A percentile compares a stretch with the other conserved stretches of the same genome.
Conservation (phyloP, 2,113 vertebrate species). For the Cryptotis parvus region DNA sequence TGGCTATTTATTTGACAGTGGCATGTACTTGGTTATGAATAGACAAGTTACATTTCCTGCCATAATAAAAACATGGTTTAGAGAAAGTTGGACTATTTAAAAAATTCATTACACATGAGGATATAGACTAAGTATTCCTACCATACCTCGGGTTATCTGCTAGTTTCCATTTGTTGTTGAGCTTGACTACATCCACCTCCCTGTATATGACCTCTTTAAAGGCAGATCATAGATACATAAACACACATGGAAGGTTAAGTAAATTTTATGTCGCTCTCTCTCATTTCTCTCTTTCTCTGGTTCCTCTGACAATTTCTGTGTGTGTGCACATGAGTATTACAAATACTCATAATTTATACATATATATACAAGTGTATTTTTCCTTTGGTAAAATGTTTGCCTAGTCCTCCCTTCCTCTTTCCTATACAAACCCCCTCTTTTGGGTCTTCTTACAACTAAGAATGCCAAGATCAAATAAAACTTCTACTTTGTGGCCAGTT, state of each 20-base stretch:
- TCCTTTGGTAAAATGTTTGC: not conserved
- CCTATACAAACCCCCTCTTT: not conserved
- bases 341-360: not conserved
- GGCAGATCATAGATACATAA: not conserved
- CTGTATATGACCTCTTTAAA: not conserved
- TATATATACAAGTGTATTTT: not conserved
- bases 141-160: not conserved
- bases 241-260: not conserved
- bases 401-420: not conserved
- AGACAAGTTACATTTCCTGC: not conserved
- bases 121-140: not conserved
- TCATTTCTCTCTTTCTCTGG: not conserved
- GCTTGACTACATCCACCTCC: not conserved
- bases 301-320: not conserved
- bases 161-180: not conserved
- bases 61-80: not conserved
- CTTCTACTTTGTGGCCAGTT: not conserved
- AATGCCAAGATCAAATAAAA: slow-evolving; percentile 3
- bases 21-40: not conserved
- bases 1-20: not conserved
- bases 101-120: not conserved
- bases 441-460: not conserved
- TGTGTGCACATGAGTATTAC: too few relatives aligned
- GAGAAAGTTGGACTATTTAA: slow-evolving; percentile 7
- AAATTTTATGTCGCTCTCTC: not conserved